Evolutionary conservation across 2,797 vertebrate genomes (phyloP).

Genomic region (Peromyscus aztecus): DNA sequence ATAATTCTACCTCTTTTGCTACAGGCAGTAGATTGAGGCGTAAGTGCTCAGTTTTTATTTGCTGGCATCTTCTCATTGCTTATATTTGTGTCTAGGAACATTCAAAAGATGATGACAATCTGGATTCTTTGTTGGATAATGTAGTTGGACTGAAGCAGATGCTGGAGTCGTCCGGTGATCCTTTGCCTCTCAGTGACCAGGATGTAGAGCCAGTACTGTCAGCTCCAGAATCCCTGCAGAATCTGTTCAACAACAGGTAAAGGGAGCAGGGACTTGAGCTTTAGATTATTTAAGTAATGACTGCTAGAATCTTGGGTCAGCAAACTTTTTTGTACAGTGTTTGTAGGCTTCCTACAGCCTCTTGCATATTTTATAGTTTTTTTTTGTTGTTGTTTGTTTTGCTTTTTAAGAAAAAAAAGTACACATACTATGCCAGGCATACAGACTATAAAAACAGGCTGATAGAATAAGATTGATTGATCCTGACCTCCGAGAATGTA

Average conservation of each 20-base stretch:
- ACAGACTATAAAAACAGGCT: not conserved
- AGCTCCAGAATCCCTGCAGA: constrained; percentile 94
- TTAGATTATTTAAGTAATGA: not conserved
- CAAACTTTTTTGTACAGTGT: not conserved
- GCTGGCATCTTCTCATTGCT: constrained; percentile 47
- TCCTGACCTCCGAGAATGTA: not conserved
- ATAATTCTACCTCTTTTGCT: constrained; percentile 45
- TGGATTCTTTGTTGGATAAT: constrained; percentile 96
- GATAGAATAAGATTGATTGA: not conserved
- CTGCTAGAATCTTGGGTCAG: not conserved
- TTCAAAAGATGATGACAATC: constrained; percentile 96
- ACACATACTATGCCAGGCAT: not conserved
- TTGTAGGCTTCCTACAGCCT: not conserved
- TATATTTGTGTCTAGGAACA: constrained; percentile 90
- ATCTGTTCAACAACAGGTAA: constrained; percentile 98
- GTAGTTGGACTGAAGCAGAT: constrained; percentile 94
- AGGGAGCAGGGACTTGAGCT: not conserved
- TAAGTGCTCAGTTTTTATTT: constrained; percentile 38
- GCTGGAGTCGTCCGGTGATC: constrained; percentile 92
- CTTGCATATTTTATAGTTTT: not conserved
- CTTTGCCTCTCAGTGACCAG: constrained; percentile 89
- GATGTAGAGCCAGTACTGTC: constrained; percentile 95
- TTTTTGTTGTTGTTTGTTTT: not conserved
- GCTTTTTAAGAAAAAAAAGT: not conserved
- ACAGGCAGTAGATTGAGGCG: constrained; percentile 13